Conservation (phyloP, 2,797 vertebrate genomes). For the Pampus argenteus region DNA sequence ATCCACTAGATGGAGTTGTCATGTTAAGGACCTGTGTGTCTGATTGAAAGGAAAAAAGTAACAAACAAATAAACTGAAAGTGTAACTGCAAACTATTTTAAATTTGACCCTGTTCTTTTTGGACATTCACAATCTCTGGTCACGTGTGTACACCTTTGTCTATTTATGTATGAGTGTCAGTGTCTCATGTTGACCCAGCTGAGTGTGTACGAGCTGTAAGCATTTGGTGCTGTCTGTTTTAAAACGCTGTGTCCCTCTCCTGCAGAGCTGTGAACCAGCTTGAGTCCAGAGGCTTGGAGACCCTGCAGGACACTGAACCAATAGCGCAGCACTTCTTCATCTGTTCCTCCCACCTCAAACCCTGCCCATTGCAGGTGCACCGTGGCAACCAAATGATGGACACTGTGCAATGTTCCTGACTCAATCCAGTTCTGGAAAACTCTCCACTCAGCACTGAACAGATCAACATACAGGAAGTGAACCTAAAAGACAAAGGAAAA, state of each 20-base stretch:
- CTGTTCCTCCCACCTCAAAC: slow-evolving; percentile 83
- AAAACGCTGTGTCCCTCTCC: slow-evolving; percentile 77
- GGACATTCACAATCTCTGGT: slow-evolving; percentile 6
- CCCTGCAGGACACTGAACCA: slow-evolving; percentile 84
- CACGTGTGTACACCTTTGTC: neutral
- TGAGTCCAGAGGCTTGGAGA: slow-evolving; percentile 74
- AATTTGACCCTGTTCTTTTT: slow-evolving; percentile 3
- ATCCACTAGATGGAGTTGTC: slow-evolving; percentile 75
- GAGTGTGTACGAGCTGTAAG: slow-evolving; percentile 83
- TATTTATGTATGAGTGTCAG: slow-evolving; percentile 41
- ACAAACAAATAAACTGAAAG: slow-evolving; percentile 5
- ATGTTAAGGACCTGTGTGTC: slow-evolving; percentile 15
- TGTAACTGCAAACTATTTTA: slow-evolving; percentile 3
- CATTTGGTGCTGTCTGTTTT: slow-evolving; percentile 60
- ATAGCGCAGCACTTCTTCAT: slow-evolving; percentile 83
- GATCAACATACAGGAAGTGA: slow-evolving; percentile 83
- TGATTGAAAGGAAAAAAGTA: neutral
- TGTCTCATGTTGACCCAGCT: slow-evolving; percentile 82
- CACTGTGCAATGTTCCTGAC: slow-evolving; percentile 70
- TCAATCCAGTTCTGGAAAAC: slow-evolving; percentile 86
- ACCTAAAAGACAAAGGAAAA: slow-evolving; percentile 69
- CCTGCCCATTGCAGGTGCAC: slow-evolving; percentile 86
- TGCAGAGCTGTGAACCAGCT: slow-evolving; percentile 76
- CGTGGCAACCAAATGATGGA: slow-evolving; percentile 82
- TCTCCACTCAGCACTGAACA: slow-evolving; percentile 85